Conservation (phyloP, 2,113 vertebrate genomes). For the Forbesichthys agassizii region DNA sequence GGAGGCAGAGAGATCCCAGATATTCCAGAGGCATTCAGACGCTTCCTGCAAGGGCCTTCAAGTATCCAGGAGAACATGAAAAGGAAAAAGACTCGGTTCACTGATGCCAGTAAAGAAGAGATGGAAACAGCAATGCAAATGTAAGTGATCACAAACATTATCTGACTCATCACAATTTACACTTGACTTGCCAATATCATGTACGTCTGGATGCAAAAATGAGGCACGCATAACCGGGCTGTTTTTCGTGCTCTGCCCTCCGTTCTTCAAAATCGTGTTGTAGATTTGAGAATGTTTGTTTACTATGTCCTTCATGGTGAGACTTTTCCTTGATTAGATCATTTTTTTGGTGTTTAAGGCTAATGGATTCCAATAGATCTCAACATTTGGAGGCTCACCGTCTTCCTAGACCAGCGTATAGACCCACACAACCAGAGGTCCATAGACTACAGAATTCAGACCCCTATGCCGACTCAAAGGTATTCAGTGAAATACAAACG, state of each 20-base stretch:
- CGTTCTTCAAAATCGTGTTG: too few relatives aligned
- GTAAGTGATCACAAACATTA: constrained; percentile 35
- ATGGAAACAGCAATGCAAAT: constrained; percentile 45
- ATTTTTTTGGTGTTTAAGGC: constrained; percentile 33
- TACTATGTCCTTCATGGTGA: too few relatives aligned
- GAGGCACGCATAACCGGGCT: too few relatives aligned
- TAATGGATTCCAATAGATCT: constrained; percentile 15
- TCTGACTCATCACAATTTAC: background rate
- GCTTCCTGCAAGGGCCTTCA: constrained; percentile 49
- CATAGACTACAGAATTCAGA: constrained; percentile 25
- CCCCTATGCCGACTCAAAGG: constrained; percentile 38
- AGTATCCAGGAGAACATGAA: constrained; percentile 22
- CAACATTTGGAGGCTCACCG: constrained; percentile 23
- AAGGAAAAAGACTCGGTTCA: constrained; percentile 72
- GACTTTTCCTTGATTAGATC: background rate
- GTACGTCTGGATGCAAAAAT: too few relatives aligned
- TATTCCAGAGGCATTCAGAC: constrained; percentile 71
- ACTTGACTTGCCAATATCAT: too few relatives aligned
- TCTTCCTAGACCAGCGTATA: background rate
- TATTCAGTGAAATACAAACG: constrained; percentile 7
- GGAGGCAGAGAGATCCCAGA: constrained; percentile 32
- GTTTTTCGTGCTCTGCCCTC: too few relatives aligned
- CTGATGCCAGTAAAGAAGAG: constrained; percentile 70
- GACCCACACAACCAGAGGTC: constrained; percentile 13
- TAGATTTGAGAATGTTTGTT: too few relatives aligned